Conservation (phyloP, 1,140 invertebrate genomes). For the Ooceraea biroi region DNA sequence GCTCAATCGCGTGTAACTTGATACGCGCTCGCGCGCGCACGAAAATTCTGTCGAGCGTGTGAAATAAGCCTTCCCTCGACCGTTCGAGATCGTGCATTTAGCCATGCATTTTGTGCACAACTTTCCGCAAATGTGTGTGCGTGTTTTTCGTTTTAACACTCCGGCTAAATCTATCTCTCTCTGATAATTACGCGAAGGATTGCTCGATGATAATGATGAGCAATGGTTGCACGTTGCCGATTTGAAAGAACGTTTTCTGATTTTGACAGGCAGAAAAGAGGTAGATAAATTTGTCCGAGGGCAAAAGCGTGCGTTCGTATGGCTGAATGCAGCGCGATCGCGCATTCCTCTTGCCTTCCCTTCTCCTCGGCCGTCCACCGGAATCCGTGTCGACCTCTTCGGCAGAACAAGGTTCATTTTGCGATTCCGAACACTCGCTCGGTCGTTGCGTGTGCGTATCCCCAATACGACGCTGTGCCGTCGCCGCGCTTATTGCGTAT, state of each 20-base stretch:
- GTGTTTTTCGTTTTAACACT: too few species aligned
- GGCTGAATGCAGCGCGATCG: constrained; percentile 29
- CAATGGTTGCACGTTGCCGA: too few species aligned
- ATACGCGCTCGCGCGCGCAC: not conserved
- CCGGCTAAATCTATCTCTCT: not conserved
- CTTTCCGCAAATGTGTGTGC: not conserved
- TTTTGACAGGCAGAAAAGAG: not conserved
- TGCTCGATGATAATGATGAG: not conserved
- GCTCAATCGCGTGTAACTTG: constrained; percentile 23
- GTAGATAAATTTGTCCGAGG: constrained; percentile 16
- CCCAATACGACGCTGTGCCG: constrained; percentile 16
- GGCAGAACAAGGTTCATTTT: constrained; percentile 41
- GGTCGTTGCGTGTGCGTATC: not conserved
- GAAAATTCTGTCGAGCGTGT: constrained; percentile 9
- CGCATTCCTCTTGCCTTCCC: not conserved
- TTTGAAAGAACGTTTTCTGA: not conserved
- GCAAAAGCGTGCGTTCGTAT: constrained; percentile 22
- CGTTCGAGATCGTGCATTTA: not conserved
- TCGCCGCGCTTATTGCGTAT: constrained; percentile 32
- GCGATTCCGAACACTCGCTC: constrained; percentile 30
- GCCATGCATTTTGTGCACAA: not conserved
- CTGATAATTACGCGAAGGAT: too few species aligned
- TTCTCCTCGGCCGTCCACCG: not conserved
- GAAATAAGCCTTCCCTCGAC: not conserved
- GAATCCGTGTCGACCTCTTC: constrained; percentile 35